Conservation (phyloP, 1,140 invertebrate genomes). For the Asbolus verrucosus region DNA sequence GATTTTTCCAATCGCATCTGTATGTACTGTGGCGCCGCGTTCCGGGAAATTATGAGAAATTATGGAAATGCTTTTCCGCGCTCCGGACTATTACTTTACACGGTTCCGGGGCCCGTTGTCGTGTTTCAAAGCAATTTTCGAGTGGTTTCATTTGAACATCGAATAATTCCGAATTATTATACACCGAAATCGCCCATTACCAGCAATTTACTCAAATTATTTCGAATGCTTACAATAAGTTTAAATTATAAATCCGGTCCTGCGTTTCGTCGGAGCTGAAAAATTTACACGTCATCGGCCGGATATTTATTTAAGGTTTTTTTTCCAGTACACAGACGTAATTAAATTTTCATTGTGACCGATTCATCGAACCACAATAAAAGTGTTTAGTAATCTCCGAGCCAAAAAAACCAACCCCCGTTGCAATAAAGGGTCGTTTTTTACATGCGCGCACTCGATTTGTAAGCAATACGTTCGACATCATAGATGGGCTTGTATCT, state of each 20-base stretch:
- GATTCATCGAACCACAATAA: conserved; percentile 37
- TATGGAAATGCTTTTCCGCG: too few relatives aligned
- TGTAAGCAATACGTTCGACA: conserved; percentile 2
- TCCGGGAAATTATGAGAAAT: too few relatives aligned
- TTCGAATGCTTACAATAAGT: not conserved
- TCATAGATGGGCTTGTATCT: not conserved
- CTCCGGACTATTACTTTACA: conserved; percentile 43
- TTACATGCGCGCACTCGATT: not conserved
- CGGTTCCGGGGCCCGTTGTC: conserved; percentile 38
- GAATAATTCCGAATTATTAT: conserved; percentile 25
- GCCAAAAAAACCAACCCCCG: conserved; percentile 30
- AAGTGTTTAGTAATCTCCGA: conserved; percentile 44
- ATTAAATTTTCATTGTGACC: conserved; percentile 44
- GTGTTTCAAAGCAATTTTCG: conserved; percentile 38
- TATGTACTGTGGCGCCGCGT: too few relatives aligned
- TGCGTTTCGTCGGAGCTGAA: not conserved
- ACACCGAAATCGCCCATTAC: conserved; percentile 6
- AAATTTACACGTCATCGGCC: conserved; percentile 35
- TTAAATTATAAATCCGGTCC: not conserved
- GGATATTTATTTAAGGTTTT: conserved; percentile 43
- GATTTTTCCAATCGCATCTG: too few relatives aligned
- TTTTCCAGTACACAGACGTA: conserved; percentile 26
- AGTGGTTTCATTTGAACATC: not conserved
- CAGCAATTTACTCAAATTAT: not conserved
- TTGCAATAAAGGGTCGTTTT: conserved; percentile 27